These are phyloP conservation scores for Protophormia terraenovae DNA, from an alignment of 2,888 invertebrate genomes.

Conservation along the genomic window DNA sequence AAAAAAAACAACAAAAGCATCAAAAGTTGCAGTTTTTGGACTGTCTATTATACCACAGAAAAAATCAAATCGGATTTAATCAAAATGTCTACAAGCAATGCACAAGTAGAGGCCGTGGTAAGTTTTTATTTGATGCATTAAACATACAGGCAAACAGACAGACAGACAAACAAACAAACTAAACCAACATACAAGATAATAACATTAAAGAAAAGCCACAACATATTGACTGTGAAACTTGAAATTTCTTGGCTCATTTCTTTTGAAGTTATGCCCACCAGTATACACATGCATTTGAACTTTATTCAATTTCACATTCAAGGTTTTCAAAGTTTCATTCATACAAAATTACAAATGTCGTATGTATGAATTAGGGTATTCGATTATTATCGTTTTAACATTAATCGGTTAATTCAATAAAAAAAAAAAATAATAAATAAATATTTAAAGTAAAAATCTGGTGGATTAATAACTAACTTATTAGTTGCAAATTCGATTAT, in stretches of 20 bases:
- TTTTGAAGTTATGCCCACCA: background rate
- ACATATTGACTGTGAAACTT: constrained; percentile 11
- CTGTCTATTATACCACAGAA: background rate
- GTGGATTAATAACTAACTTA: no score
- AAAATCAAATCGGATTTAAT: background rate
- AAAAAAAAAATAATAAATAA: no score
- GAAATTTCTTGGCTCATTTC: background rate
- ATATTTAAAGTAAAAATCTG: no score
- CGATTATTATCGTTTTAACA: no score
- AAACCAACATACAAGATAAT: background rate
- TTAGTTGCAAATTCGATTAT: no score
- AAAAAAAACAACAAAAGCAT: background rate
- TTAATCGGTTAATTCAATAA: no score
- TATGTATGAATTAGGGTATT: no score
- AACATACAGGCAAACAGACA: background rate
- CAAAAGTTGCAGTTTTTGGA: constrained; percentile 12
- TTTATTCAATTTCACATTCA: background rate
- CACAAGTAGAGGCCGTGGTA: constrained; percentile 19
- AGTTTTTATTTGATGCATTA: constrained; percentile 16
- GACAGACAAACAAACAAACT: background rate
- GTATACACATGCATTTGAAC: background rate
- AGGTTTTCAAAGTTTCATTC: background rate
- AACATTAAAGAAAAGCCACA: background rate
- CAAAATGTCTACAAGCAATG: constrained; percentile 40
- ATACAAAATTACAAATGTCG: no score